phyloP scores from a whole-genome alignment of 2,888 invertebrate genomes.

The Mamestra brassicae region DNA sequence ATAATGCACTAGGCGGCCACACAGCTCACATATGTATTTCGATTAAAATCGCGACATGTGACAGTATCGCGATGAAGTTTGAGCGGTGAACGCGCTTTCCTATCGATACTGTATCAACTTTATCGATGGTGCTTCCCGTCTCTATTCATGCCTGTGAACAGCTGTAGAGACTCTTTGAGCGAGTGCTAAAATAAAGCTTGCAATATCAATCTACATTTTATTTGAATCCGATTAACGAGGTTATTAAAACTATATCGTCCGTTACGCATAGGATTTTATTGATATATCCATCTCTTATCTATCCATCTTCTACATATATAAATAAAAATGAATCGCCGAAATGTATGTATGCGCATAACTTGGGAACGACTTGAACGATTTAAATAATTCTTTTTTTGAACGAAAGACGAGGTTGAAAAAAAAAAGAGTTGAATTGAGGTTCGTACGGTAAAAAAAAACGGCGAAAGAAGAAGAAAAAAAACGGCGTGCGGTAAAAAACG shows the following conservation, averaged over 20 bases:
- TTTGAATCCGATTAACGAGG: constrained; percentile 7
- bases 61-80: constrained; percentile 45
- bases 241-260: background rate
- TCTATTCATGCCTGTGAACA: constrained; percentile 19
- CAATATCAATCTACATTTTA: constrained; percentile 1
- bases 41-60: constrained; percentile 39
- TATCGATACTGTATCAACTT: constrained; percentile 27
- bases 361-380: too few relatives aligned
- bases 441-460: too few relatives aligned
- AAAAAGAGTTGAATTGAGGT: too few relatives aligned
- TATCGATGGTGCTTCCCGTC: constrained; percentile 25
- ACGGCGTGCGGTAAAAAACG: too few relatives aligned
- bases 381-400: too few relatives aligned
- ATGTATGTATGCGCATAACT: too few relatives aligned
- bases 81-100: constrained; percentile 29
- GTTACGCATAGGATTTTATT: too few relatives aligned
- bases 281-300: too few relatives aligned
- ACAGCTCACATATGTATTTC: constrained; percentile 8
- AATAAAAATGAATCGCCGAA: too few relatives aligned
- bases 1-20: background rate
- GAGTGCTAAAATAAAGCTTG: background rate
- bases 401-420: too few relatives aligned
- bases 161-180: constrained; percentile 3
- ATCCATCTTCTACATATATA: too few relatives aligned
- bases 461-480: too few relatives aligned